Base-by-base conservation (phyloP, 2,888 invertebrate genomes). In the Choreutis nemorana region DNA sequence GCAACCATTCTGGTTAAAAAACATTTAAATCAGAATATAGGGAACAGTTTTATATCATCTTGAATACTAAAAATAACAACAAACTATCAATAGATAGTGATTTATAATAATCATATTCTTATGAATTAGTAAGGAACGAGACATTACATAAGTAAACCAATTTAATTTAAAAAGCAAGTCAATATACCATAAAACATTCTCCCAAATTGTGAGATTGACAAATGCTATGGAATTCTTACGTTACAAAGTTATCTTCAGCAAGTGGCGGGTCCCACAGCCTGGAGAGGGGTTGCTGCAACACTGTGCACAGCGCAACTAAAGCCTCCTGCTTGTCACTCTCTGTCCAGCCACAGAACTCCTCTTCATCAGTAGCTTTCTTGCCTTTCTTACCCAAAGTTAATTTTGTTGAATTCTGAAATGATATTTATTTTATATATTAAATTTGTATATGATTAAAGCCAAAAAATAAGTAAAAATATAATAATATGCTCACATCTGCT, bases 261-360 rank as follows among this genome's bases (percentile, higher is more conserved):
- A 92, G 73, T 1, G 92, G 91, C 4, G 92, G 92, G 44, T 85
- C 85, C 92, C 93, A 94, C 0, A 94, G 77, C 33, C 84, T 82
- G 24, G 87, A 82, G 9, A 94, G 55, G 2, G 87, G 87, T 35
- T 88, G 77, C 40, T 88, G 86, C 9, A 91, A 53, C 29, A 91
- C 62, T 45, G 87, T 81, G 41, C 86, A 83, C 6, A 92, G 48
- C 9, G 83, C 75, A 3, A 87, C 77, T 6, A 93, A 64, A 16
- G 86, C 86, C 28, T 82, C 80, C 34, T 85, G 83, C 34, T 87
- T 83, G 40, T 87, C 88, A 2, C 72, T 55, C 37, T 89, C 88
- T 67, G 91, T 89, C 63, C 88, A 85, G 30, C 82, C 80, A 34
- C 82, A 79, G 7, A 81, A 61, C 29, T 82, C 81, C 4, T 77